Evolutionary conservation across 2,888 invertebrate genomes (phyloP), one percentile per base, ranked within the genome.

Genomic region (Ligdia adustata): DNA sequence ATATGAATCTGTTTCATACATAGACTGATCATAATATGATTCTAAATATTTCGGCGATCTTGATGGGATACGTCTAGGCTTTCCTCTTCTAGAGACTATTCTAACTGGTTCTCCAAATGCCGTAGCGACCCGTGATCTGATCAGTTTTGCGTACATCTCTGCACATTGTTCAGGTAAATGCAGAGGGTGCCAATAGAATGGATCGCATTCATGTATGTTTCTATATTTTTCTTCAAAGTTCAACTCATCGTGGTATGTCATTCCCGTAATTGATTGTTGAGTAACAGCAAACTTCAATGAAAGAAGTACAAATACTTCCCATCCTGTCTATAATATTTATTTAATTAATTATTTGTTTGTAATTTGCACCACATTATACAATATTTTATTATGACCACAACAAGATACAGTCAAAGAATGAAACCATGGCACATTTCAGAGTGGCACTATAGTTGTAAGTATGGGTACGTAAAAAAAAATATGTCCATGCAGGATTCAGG

Each of bases 101-200:
- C 66, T 67, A 1, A 72, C 46, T 0, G 79, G 76, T 6, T 50
- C 24, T 0, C 50, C 49, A 0, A 49, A 45, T 1, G 64, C 62
- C 32, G 46, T 44, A 2, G 64, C 63, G 31, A 82, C 35, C 39
- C 66, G 67, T 0, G 71, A 60, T 9, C 77, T 64, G 32, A 87
- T 79, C 32, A 79, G 47, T 32, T 74, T 64, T 45, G 76, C 78
- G 35, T 73, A 87, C 60, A 82, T 70, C 35, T 75, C 56, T 1
- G 71, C 64, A 52, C 87, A 88, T 29, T 79, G 56, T 16, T 76
- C 75, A 0, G 88, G 87, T 31, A 88, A 54, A 63, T 86, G 87
- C 5, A 89, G 58, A 0, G 88, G 89, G 48, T 88, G 80, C 81
- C 82, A 88, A 55, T 84, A 73, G 24, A 82, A 64, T 1, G 88